Base-by-base conservation (phyloP, 2,888 invertebrate species). In the Microchrysa polita region DNA sequence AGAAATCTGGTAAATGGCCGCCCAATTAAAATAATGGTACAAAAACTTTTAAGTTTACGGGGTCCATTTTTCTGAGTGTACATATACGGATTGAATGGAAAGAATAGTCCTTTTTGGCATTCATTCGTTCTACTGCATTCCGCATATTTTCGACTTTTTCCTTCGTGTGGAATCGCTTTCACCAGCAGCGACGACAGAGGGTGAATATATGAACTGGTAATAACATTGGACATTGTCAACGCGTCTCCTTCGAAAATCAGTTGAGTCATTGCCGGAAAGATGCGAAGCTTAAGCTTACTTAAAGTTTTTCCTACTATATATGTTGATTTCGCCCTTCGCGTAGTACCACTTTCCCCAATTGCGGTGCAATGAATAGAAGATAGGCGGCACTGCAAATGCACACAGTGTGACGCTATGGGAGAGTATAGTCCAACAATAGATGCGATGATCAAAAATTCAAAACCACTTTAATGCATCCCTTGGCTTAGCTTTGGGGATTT, bases 401-500 rank as follows among this genome's bases (percentile, higher is more conserved):
- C 23, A 23, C n/a, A n/a, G n/a, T n/a, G n/a, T n/a, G n/a, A n/a
- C n/a, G n/a, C n/a, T n/a, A 34, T 12, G 52, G 10, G 12, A 73
- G 69, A 42, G 63, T n/a, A 73, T 40, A 57, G 60, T 75, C 73
- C 75, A 73, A 75, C 75, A 75, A 75, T 71, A 55, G 73, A n/a
- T n/a, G 48, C 55, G 63, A 75, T 75, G 71, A 75, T 75, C 67
- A 75, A 75, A 34, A 75, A 75, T 75, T 75, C 75, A 75, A 75
- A 75, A 75, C 75, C 75, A 75, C 75, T 75, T 75, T 73, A 75
- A 73, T 73, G 75, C 75, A 75, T 57, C 69, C 59, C 75, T 34
- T 42, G 69, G 27, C 22, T 22, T 22, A n/a, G 61, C 23, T 16
- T 16, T 22, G 48, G 44, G 34, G 27, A 22, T 40, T 16, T 61